phyloP scores from a whole-genome alignment of 2,113 vertebrate species.

The Lota lota region DNA sequence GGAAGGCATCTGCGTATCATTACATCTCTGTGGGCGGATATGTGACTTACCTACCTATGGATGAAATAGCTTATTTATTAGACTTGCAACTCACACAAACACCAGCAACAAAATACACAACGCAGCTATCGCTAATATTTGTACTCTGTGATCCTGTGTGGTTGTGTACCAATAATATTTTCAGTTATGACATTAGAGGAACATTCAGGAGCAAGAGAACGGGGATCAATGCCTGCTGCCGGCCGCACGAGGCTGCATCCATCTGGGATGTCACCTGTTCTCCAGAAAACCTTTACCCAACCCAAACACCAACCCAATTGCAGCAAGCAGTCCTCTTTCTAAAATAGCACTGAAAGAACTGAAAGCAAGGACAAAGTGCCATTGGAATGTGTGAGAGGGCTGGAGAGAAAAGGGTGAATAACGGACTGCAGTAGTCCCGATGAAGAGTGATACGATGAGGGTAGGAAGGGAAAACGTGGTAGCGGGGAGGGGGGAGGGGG shows the following conservation, averaged over 20 bases:
- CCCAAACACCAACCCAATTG: conserved; percentile 5
- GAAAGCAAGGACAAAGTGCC: no score
- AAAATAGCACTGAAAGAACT: conserved; percentile 51
- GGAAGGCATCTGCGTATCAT: no score
- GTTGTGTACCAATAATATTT: conserved; percentile 48
- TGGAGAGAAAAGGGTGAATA: conserved; percentile 26
- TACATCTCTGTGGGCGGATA: no score
- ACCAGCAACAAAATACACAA: no score
- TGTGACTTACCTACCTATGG: no score
- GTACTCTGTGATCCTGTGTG: conserved; percentile 12
- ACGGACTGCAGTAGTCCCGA: conserved; percentile 13
- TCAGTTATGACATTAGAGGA: conserved; percentile 41
- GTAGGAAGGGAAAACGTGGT: conserved; percentile 44
- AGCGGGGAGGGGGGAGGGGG: conserved; percentile 40
- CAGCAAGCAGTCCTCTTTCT: conserved; percentile 54
- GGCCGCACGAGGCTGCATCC: conserved; percentile 21
- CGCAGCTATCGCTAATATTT: conserved; percentile 38
- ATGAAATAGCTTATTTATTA: no score
- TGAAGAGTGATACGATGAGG: conserved; percentile 19
- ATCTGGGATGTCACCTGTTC: conserved; percentile 32
- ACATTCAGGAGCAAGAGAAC: conserved; percentile 36
- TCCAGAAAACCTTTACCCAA: conserved; percentile 34
- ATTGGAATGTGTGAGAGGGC: no score
- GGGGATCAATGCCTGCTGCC: conserved; percentile 33
- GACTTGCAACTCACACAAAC: no score